Percentiles rank a stretch among this genome's conserved stretches.
Evolutionary conservation across 2,888 invertebrate genomes (phyloP).

Genomic region (Hyposoter didymator): DNA sequence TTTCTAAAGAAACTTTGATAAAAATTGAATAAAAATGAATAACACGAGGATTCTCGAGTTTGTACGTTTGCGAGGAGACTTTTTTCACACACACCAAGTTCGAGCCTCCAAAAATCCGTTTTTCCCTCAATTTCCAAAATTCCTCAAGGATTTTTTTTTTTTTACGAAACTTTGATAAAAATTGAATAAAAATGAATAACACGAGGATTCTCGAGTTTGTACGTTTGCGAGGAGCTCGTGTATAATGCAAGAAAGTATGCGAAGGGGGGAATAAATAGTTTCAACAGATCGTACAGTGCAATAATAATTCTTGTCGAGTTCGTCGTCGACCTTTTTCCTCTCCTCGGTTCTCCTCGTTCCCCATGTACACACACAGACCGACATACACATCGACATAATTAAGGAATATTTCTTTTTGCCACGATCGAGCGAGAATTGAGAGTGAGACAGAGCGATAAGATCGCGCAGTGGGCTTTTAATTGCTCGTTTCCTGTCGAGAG

Average conservation of each 20-base stretch:
- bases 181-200: background rate
- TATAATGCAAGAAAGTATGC: constrained; percentile 14
- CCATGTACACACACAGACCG: background rate
- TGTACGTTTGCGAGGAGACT: background rate
- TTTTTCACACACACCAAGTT: no score
- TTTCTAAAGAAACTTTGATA: no score
- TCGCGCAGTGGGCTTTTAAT: constrained; percentile 80
- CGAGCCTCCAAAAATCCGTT: no score
- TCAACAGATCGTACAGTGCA: constrained; percentile 16
- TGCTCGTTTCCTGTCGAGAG: constrained; percentile 82
- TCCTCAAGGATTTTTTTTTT: no score
- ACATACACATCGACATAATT: background rate
- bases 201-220: background rate
- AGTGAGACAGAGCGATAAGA: constrained; percentile 77
- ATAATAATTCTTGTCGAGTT: constrained; percentile 33
- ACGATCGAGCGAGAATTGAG: constrained; percentile 38
- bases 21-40: background rate
- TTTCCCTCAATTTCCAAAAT: no score
- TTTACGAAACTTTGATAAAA: background rate
- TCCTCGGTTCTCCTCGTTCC: no score
- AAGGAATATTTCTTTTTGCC: constrained; percentile 21
- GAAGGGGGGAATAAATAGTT: constrained; percentile 1
- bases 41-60: background rate
- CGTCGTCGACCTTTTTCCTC: constrained; percentile 12
- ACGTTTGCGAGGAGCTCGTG: background rate